phyloP scores from a whole-genome alignment of 2,888 invertebrate species.

The Holacanthella duospinosa region DNA sequence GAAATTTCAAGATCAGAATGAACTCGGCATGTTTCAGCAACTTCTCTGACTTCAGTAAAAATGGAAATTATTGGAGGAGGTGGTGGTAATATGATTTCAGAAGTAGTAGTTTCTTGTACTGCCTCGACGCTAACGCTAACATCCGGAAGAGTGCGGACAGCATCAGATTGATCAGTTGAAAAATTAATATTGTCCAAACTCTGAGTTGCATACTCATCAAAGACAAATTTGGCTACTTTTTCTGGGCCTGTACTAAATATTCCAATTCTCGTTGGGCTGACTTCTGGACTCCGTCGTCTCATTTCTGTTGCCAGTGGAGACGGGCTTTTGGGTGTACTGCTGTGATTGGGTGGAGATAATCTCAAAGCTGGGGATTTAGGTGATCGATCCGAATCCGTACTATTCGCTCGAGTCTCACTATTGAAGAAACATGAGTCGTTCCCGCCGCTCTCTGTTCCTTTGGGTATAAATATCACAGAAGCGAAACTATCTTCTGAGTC shows the following conservation, averaged over 20 bases:
- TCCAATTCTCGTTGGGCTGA: slow-evolving; percentile 25
- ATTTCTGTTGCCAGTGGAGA: slow-evolving; percentile 34
- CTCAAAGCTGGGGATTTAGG: slow-evolving; percentile 39
- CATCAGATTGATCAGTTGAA: neutral
- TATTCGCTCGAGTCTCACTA: slow-evolving; percentile 36
- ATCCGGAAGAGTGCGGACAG: neutral
- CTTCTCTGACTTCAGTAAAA: neutral
- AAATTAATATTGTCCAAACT: neutral
- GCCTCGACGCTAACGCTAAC: no score
- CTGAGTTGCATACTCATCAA: slow-evolving; percentile 30
- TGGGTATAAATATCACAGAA: slow-evolving; percentile 82
- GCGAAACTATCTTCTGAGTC: slow-evolving; percentile 90
- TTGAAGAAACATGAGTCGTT: slow-evolving; percentile 20
- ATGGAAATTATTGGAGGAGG: neutral
- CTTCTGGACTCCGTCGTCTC: slow-evolving; percentile 27
- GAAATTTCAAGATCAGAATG: neutral
- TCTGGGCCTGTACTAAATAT: neutral
- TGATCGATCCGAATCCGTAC: slow-evolving; percentile 38
- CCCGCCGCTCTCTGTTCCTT: slow-evolving; percentile 40
- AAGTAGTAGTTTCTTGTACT: neutral
- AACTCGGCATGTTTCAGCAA: neutral
- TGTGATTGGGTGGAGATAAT: slow-evolving; percentile 35
- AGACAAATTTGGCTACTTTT: slow-evolving; percentile 30
- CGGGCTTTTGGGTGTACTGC: slow-evolving; percentile 30
- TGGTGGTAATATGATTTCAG: neutral